Evolutionary conservation across 2,113 vertebrate species (phyloP).

Genomic region (Gulo gulo): DNA sequence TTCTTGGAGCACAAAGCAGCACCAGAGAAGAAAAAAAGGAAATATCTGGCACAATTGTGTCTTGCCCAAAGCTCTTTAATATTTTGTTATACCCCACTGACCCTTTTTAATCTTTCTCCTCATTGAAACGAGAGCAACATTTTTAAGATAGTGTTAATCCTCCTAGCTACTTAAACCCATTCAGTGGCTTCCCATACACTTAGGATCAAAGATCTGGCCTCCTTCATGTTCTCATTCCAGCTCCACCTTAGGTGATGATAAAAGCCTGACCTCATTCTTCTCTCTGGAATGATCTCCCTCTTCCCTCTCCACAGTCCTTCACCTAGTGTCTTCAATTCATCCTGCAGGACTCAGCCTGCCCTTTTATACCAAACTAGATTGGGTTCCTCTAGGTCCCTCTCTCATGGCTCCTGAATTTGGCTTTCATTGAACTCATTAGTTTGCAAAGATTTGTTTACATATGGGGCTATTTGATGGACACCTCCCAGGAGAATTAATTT

Average conservation of each 20-base stretch:
- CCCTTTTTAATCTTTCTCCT: not conserved
- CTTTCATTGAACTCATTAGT: not conserved
- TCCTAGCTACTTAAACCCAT: not conserved
- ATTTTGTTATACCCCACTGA: not conserved
- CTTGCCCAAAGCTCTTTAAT: not conserved
- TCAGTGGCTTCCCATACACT: not conserved
- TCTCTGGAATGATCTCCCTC: not conserved
- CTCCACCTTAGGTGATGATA: not conserved
- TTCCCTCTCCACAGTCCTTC: too few species aligned
- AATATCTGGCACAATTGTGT: not conserved
- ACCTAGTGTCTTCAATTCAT: not conserved
- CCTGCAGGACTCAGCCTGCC: not conserved
- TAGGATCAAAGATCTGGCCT: not conserved
- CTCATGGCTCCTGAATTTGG: not conserved
- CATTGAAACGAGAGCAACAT: not conserved
- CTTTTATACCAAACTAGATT: not conserved
- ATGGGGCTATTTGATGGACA: not conserved
- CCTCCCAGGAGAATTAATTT: not conserved
- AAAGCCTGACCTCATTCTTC: not conserved
- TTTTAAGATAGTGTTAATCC: not conserved
- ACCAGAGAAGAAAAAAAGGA: not conserved
- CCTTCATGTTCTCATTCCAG: not conserved
- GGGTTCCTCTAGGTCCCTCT: not conserved
- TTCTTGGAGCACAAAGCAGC: not conserved
- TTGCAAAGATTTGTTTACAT: not conserved